Evolutionary conservation across 2,797 vertebrate genomes (phyloP), one percentile per base, ranked within the genome.

Genomic region (Lacerta viridis): DNA sequence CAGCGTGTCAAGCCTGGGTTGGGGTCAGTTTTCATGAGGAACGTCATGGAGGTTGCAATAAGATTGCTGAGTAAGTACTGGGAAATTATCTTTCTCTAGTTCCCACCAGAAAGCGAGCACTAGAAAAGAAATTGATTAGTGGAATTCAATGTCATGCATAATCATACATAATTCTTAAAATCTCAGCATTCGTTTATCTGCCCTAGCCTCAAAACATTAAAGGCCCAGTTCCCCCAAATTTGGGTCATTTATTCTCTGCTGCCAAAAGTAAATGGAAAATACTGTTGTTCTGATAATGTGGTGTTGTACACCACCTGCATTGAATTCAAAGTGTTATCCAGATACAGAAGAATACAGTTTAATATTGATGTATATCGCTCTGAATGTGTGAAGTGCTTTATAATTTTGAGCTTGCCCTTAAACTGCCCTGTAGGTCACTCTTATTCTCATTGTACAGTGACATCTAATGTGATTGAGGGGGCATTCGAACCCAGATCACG

Each of bases 21-120:
- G 75, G 90, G 86, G 90, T 93, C 89, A 90, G 33, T 93, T 94
- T 93, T 84, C 75, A 84, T 88, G 71, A 7, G 17, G 90, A 89
- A 0, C 0, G 90, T 86, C 33, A 59, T 75, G 74, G 55, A 92
- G 78, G 78, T 83, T 85, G 69, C 89, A 75, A 78, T 85, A 61
- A 69, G 33, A 55, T 90, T 88, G 76, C 29, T 23, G 7, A 74
- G 59, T 25, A 78, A 93, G 41, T 61, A 13, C 79, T 86, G 77
- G 85, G 83, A 92, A 92, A 89, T 90, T 55, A 33, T 0, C 7
- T 1, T 0, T 0, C 43, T 2, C 25, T 46, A 46, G 33, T 61
- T 9, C 0, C 1, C 23, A 27, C 29, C 72, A 83, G 46, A 81
- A 85, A 50, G 72, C 39, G 29, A 74, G 43, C 23, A 36, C 5